Conservation (phyloP, 1,140 invertebrate genomes). For the Anadara kagoshimensis region DNA sequence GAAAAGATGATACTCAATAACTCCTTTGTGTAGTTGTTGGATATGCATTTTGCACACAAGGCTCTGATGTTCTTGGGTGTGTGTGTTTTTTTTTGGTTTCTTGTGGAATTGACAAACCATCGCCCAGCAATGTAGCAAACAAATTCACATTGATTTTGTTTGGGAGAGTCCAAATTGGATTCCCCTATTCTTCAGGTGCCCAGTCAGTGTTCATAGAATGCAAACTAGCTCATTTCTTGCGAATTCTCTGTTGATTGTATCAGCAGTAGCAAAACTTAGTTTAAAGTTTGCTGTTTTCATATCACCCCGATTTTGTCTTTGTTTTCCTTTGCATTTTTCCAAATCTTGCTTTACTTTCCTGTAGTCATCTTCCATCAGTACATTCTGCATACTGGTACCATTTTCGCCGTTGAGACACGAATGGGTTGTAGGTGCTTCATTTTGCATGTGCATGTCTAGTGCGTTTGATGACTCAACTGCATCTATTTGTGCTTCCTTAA, state of each 20-base stretch:
- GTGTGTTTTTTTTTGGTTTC: neutral
- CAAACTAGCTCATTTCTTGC: conserved; percentile 10
- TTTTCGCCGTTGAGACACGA: too few species aligned
- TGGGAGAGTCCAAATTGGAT: neutral
- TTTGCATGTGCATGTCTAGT: too few species aligned
- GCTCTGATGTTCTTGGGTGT: neutral
- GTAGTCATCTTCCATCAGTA: too few species aligned
- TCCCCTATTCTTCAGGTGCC: neutral
- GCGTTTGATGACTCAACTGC: too few species aligned
- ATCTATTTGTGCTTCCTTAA: too few species aligned
- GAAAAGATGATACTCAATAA: neutral
- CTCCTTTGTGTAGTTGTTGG: neutral
- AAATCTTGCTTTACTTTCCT: too few species aligned
- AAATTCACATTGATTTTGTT: conserved; percentile 5
- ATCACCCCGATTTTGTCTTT: neutral
- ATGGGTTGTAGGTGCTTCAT: too few species aligned
- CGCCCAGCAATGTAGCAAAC: neutral
- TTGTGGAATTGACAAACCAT: neutral
- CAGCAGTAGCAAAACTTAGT: neutral
- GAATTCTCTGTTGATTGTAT: neutral
- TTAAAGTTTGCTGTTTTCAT: neutral
- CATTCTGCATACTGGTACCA: too few species aligned
- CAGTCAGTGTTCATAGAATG: neutral
- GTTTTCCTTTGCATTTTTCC: too few species aligned
- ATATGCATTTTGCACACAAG: neutral